Evolutionary conservation across 2,797 vertebrate species (phyloP), one percentile per base, ranked within the genome.

Genomic region (Eospalax fontanierii): DNA sequence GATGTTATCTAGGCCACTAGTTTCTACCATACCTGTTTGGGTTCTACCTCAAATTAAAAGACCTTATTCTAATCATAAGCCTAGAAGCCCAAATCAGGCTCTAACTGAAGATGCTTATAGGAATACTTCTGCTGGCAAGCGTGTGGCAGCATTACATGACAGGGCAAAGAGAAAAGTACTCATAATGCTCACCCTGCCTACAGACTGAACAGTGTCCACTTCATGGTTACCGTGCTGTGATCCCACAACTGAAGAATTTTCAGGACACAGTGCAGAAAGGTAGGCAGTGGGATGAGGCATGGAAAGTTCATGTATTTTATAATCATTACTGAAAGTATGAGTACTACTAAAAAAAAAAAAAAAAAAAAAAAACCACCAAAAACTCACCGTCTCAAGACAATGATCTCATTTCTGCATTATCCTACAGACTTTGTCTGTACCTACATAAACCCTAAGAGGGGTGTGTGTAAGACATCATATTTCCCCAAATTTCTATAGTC

Each of bases 311-410:
- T 10, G 7, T 63, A 43, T 73, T 87, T 71, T 16, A 68, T 95
- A 95, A 89, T 79, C 38, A 90, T 33, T 61, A 85, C 4, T 71
- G 40, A 87, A 90, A 88, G 54, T 24, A 40, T 26, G 7, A 84
- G 50, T 15, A 81, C 54, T 93, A 92, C 76, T 93, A 74, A 74
- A 78, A 81, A 38, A 9, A 59, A 12, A n/a, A 30, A 35, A n/a
- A 24, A 35, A 70, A 46, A 87, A 40, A 93, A 95, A 89, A 93
- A 85, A 61, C 24, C 28, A 88, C 46, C 16, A 6, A 80, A 91
- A 95, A 76, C 7, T 43, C n/a, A n/a, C n/a, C n/a, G 35, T 70
- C 74, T 82, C 86, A 87, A 95, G 88, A 86, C 15, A 91, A 74
- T 73, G 57, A 91, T 43, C 68, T 90, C 90, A 82, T 50, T 86